Conservation (phyloP, 2,113 vertebrate genomes). For the Halcyon senegalensis region DNA sequence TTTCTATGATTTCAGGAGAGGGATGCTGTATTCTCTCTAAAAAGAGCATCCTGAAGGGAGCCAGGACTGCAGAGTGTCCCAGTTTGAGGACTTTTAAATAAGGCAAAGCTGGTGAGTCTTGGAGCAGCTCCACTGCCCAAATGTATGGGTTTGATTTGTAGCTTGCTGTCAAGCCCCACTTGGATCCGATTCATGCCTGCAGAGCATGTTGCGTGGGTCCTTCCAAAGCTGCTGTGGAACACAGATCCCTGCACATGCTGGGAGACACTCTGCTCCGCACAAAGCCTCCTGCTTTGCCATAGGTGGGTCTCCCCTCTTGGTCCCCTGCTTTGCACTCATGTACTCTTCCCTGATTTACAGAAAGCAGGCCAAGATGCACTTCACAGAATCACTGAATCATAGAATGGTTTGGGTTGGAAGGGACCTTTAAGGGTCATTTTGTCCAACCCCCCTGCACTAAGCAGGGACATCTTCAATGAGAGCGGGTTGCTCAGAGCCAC, state of each 20-base stretch:
- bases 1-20: slow-evolving; percentile 22
- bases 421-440: not conserved
- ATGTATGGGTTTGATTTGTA: not conserved
- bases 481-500: not conserved
- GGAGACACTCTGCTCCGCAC: not conserved
- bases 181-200: accelerated
- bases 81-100: not conserved
- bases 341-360: not conserved
- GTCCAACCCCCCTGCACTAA: not conserved
- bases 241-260: accelerated
- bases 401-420: not conserved
- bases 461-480: not conserved
- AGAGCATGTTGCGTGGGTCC: not conserved
- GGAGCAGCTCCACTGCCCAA: not conserved
- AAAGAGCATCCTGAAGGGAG: not conserved
- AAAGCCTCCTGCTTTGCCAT: not conserved
- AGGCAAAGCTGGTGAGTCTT: not conserved
- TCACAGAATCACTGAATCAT: not conserved
- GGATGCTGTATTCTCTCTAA: not conserved
- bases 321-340: not conserved
- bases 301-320: not conserved
- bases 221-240: not conserved
- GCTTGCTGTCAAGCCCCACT: not conserved
- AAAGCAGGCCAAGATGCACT: not conserved
- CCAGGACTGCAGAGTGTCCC: not conserved